These are phyloP conservation scores for Amazona vittata DNA, from an alignment of 2,113 vertebrate species.

Conservation along the genomic window DNA sequence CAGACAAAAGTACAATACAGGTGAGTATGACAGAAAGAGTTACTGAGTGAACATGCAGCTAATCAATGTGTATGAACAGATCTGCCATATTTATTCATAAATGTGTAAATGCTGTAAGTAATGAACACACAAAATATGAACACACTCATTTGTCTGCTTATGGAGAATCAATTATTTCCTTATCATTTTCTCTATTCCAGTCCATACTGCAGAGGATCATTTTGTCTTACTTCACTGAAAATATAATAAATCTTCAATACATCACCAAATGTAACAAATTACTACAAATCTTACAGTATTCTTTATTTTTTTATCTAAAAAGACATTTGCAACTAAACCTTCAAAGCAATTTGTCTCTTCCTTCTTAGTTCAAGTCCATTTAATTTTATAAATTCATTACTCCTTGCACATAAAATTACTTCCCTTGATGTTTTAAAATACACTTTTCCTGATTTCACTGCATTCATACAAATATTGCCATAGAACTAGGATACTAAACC, in stretches of 20 bases:
- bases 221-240: slow-evolving; percentile 67
- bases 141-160: slow-evolving; percentile 67
- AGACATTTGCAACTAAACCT: neutral
- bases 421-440: neutral
- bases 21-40: slow-evolving; percentile 66
- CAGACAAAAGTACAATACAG: neutral
- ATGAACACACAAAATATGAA: slow-evolving; percentile 71
- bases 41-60: slow-evolving; percentile 27
- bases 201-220: slow-evolving; percentile 28
- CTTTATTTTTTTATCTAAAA: slow-evolving; percentile 12
- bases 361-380: neutral
- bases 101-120: slow-evolving; percentile 68
- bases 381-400: slow-evolving; percentile 26
- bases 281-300: slow-evolving; percentile 29
- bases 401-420: neutral
- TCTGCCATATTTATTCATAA: slow-evolving; percentile 64
- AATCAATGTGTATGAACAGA: slow-evolving; percentile 53
- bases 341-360: neutral
- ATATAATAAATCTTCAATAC: slow-evolving; percentile 67
- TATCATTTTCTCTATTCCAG: slow-evolving; percentile 54
- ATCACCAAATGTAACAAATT: slow-evolving; percentile 58
- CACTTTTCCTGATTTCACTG: neutral
- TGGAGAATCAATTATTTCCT: slow-evolving; percentile 68
- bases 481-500: neutral
- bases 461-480: neutral